phyloP scores from a whole-genome alignment of 2,888 invertebrate genomes.

The Teleogryllus oceanicus region DNA sequence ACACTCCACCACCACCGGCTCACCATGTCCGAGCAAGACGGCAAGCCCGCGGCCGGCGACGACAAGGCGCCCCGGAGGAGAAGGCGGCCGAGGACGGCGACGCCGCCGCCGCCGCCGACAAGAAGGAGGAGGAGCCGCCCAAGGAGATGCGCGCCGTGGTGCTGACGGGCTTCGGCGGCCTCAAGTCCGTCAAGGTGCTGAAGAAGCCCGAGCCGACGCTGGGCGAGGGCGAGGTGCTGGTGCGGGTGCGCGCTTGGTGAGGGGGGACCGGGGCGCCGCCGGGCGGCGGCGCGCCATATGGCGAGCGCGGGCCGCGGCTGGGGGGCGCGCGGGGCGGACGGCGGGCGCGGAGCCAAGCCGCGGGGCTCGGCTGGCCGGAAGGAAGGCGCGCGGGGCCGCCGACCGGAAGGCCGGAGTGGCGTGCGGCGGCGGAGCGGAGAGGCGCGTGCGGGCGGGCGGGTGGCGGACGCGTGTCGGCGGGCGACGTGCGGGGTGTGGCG shows the following conservation, averaged over 20 bases:
- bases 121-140: slow-evolving; percentile 55
- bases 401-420: neutral
- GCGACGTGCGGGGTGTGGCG: neutral
- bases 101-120: slow-evolving; percentile 47
- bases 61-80: slow-evolving; percentile 39
- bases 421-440: too few species aligned
- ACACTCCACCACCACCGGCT: too few species aligned
- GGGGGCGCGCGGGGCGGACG: too few species aligned
- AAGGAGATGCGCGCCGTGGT: slow-evolving; percentile 84
- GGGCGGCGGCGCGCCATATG: slow-evolving; percentile 22
- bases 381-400: neutral
- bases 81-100: slow-evolving; percentile 56
- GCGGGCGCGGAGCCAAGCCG: neutral
- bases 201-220: slow-evolving; percentile 73
- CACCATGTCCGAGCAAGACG: neutral
- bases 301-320: neutral
- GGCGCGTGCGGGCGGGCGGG: neutral
- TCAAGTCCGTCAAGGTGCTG: slow-evolving; percentile 78
- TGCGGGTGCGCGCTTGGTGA: slow-evolving; percentile 83
- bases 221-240: slow-evolving; percentile 72
- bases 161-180: slow-evolving; percentile 79
- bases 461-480: neutral
- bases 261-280: slow-evolving; percentile 46
- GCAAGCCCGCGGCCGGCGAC: neutral
- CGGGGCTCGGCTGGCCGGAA: slow-evolving; percentile 25